Evolutionary conservation across 2,888 invertebrate species (phyloP).

Genomic region (Pherbina coryleti): DNA sequence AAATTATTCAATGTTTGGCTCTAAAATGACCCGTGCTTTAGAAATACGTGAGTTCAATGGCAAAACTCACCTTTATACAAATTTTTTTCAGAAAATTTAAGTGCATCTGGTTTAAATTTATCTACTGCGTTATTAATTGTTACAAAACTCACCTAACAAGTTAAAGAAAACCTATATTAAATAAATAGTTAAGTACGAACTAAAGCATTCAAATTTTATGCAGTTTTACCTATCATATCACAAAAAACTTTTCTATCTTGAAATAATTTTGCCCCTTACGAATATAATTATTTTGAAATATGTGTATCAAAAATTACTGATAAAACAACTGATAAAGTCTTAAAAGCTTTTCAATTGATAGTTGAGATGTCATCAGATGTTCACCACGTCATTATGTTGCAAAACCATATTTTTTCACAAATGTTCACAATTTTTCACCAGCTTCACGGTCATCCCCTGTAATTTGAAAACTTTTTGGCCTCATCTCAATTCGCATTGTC

Average conservation of each 20-base stretch:
- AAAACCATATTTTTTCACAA: slow-evolving; percentile 68
- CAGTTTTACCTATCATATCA: too few relatives aligned
- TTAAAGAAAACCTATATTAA: too few relatives aligned
- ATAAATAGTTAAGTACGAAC: too few relatives aligned
- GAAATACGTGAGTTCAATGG: too few relatives aligned
- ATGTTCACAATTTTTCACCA: slow-evolving; percentile 64
- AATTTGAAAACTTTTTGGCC: slow-evolving; percentile 49
- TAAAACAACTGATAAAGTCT: slow-evolving; percentile 31
- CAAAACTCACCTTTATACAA: too few relatives aligned
- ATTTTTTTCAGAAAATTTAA: too few relatives aligned
- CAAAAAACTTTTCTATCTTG: neutral
- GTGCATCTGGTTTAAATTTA: too few relatives aligned
- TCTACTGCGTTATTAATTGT: too few relatives aligned
- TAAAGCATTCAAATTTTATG: too few relatives aligned
- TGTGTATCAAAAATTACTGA: slow-evolving; percentile 17
- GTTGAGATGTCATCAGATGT: slow-evolving; percentile 27
- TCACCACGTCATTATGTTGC: slow-evolving; percentile 56
- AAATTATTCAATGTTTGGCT: too few relatives aligned
- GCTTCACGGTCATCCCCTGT: slow-evolving; percentile 51
- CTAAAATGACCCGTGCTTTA: too few relatives aligned
- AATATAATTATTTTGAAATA: neutral
- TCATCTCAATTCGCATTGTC: neutral
- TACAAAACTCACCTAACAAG: too few relatives aligned
- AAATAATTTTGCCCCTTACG: neutral
- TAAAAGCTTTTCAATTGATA: slow-evolving; percentile 19